Evolutionary conservation across 92 coral and sea anemone species (phyloP), one percentile per base, ranked within the genome.

Genomic region (Micromussa lordhowensis): DNA sequence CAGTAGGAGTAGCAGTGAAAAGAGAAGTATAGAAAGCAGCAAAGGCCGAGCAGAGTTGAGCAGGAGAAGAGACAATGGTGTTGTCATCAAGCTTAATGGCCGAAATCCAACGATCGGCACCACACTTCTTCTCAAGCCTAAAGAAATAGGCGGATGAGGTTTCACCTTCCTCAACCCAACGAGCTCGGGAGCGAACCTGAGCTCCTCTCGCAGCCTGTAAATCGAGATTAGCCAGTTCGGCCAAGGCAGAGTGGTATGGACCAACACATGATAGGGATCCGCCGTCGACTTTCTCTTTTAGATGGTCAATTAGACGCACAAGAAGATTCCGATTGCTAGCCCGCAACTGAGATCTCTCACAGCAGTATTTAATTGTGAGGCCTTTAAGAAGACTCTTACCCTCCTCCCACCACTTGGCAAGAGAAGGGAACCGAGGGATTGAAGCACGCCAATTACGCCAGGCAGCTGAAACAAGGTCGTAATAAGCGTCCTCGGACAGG

Each of bases 121-220:
- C 22, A 0, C 38, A 44, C 24, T 78, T 78, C 14, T 54, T 53
- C 40, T 53, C 82, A 0, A 78, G 44, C 0, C 77, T 6, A 48
- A 70, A 81, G n/a, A 88, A 88, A 58, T 40, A 88, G 16, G 87
- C 17, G 0, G 91, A 87, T 1, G 81, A 87, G 4, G 72, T 26
- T 22, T 87, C 91, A 13, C 81, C 86, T 19, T 87, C 87, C 75
- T 88, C 91, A 0, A 31, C 86, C 87, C 91, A 88, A 0, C 58
- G 14, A 21, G 32, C 64, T 0, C 87, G 82, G 0, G 77, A 81
- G 7, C 87, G 71, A 54, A 88, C 53, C 76, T 82, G 80, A 1
- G 79, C 81, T 0, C 87, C 91, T 5, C 13, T 54, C 10, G 83
- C 84, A 0, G 26, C 88, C 35, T n/a, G 19, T 0, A 1, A 13